phyloP scores from a whole-genome alignment of 2,888 invertebrate genomes.

The Copidosoma aretas region DNA sequence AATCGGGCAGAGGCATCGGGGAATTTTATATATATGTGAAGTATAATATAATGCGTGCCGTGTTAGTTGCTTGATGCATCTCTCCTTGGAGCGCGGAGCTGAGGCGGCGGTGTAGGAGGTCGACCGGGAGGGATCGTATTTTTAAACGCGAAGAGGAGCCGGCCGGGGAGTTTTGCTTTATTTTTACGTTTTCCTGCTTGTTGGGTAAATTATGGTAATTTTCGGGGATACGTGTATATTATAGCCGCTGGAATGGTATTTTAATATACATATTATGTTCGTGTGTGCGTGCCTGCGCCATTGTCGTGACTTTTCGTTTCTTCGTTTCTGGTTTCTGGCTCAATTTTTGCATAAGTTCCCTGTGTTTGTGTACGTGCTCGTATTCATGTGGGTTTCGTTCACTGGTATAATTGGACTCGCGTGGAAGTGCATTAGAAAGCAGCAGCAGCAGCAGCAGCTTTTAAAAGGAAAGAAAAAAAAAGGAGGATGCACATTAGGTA shows the following conservation, averaged over 20 bases:
- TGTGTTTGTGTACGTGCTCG: not conserved
- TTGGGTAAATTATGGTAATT: not conserved
- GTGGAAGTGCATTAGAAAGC: not conserved
- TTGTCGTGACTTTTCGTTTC: constrained; percentile 19
- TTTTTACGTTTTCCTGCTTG: not conserved
- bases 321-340: not conserved
- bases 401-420: not conserved
- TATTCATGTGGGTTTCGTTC: not conserved
- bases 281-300: not conserved
- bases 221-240: too few relatives aligned
- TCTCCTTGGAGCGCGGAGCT: too few relatives aligned
- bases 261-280: not conserved
- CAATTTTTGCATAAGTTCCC: too few relatives aligned
- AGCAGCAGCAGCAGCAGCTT: too few relatives aligned
- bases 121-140: not conserved
- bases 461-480: not conserved
- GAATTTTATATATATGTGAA: too few relatives aligned
- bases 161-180: not conserved
- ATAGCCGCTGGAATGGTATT: too few relatives aligned
- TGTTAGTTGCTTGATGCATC: not conserved
- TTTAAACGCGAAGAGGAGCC: too few relatives aligned
- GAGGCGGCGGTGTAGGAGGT: not conserved
- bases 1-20: not conserved
- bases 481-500: constrained; percentile 11
- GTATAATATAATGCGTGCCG: not conserved